Evolutionary conservation across 1,140 invertebrate genomes (phyloP).

Genomic region (Caenorhabditis tropicalis): DNA sequence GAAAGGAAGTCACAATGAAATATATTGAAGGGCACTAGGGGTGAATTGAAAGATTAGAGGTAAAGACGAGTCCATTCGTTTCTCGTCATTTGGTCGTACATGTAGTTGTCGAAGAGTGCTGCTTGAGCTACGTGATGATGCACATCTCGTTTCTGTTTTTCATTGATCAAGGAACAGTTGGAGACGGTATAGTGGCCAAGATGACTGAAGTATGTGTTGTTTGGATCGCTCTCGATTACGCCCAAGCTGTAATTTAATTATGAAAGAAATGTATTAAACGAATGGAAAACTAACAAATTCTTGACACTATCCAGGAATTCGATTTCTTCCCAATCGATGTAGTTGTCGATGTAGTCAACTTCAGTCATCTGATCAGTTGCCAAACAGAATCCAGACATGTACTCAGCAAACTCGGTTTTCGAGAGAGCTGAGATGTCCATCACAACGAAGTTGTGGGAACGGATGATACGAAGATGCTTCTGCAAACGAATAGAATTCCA

Average conservation of each 20-base stretch:
- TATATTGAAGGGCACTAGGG: neutral
- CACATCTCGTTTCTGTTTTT: neutral
- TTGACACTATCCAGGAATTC: constrained; percentile 1
- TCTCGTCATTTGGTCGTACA: constrained; percentile 23
- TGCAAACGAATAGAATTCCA: neutral
- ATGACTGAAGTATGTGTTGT: neutral
- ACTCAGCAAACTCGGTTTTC: neutral
- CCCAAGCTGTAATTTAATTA: neutral
- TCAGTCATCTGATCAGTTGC: neutral
- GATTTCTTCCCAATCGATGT: constrained; percentile 7
- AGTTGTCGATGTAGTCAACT: neutral
- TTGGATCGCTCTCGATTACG: no score
- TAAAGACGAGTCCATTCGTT: neutral
- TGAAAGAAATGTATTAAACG: neutral
- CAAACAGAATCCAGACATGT: neutral
- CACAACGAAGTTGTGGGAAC: neutral
- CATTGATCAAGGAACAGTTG: neutral
- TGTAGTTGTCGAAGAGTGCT: constrained; percentile 3
- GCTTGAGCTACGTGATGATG: neutral
- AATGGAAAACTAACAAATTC: neutral
- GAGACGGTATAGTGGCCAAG: neutral
- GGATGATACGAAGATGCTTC: neutral
- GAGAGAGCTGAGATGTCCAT: neutral
- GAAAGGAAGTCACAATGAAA: neutral
- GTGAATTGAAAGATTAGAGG: neutral